Evolutionary conservation across 2,113 vertebrate species (phyloP), one percentile per base, ranked within the genome.

Genomic region (Tamias sibiricus): DNA sequence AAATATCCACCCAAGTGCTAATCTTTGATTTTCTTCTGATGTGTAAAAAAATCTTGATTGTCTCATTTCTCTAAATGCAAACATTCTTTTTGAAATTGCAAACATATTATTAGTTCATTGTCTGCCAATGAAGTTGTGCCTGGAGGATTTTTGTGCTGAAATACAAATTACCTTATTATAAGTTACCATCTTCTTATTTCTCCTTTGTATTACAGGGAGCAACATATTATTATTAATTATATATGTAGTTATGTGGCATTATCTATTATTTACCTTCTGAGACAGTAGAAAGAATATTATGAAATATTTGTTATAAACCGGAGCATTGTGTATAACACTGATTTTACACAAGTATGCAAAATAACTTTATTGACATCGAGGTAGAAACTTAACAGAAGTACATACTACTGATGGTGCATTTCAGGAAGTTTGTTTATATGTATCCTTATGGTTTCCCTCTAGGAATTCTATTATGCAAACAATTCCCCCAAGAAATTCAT

Each of bases 401-500:
- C 37, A 81, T 24, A 28, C 30, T 59, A 30, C 44, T 42, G 6
- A 80, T 80, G 28, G 26, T 84, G 35, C 30, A 80, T 81, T 95
- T 90, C 83, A 90, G 37, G 28, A 91, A 92, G 24, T 54, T 68
- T 90, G 71, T 90, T 87, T 74, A 68, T 84, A 71, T 82, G 26
- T 88, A n/a, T 93, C 77, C 84, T 94, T 92, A 52, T 83, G 85
- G 59, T 90, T 93, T 92, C 57, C 47, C 42, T 90, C 79, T 72
- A 83, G n/a, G 42, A 96, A 96, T 40, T 19, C 62, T 93, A n/a
- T 82, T 95, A 82, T 52, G 24, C 35, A 94, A 62, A 91, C 94
- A 96, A 94, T 47, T 79, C 80, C 54, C 68, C 77, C 75, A 81
- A 83, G 62, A 95, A 95, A 94, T 87, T 17, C 44, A 82, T 47